Evolutionary conservation across 2,797 vertebrate species (phyloP).

Genomic region (Okamejei kenojei): DNA sequence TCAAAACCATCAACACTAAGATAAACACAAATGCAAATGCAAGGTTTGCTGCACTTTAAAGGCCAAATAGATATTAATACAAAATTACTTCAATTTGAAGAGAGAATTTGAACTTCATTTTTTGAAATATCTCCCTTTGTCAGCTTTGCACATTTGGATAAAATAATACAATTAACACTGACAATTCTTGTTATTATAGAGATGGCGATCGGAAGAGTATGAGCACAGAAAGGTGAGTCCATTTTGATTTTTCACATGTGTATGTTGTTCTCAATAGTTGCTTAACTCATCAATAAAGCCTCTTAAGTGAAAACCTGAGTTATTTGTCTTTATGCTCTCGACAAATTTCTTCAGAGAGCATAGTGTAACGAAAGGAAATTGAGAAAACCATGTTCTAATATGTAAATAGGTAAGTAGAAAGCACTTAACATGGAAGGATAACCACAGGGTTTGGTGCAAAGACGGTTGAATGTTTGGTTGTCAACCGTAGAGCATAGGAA

Average conservation of each 20-base stretch:
- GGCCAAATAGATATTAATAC: background rate
- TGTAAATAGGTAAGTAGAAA: background rate
- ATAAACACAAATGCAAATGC: background rate
- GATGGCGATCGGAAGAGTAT: constrained; percentile 95
- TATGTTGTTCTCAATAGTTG: background rate
- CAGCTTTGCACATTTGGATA: background rate
- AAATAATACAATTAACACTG: background rate
- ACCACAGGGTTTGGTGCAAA: background rate
- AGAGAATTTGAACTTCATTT: background rate
- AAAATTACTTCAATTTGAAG: background rate
- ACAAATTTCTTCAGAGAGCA: background rate
- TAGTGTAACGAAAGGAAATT: background rate
- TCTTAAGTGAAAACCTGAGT: background rate
- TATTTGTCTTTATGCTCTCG: background rate
- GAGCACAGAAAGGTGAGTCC: constrained; percentile 85
- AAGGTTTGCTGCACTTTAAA: background rate
- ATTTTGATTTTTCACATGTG: background rate
- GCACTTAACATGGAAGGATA: background rate
- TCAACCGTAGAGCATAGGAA: background rate
- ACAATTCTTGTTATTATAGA: constrained; percentile 58
- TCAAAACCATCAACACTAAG: background rate
- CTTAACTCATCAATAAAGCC: background rate
- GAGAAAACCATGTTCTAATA: background rate
- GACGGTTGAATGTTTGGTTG: background rate
- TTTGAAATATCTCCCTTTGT: background rate